A percentile compares a stretch with the other conserved stretches of the same genome.
Evolutionary conservation across 1,140 invertebrate species (phyloP).

Genomic region (Nylanderia fulva): DNA sequence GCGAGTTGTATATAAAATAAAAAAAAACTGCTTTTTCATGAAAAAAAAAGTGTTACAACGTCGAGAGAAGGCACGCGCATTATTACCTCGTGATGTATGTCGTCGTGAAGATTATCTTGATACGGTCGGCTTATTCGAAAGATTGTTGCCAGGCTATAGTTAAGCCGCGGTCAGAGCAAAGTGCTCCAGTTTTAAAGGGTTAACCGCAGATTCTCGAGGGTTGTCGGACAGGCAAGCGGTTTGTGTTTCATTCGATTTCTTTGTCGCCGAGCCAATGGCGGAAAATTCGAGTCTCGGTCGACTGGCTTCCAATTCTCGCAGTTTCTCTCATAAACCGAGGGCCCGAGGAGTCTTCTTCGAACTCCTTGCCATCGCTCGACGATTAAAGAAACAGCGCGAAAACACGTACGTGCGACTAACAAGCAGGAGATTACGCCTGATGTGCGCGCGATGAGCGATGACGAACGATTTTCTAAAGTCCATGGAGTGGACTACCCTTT

Average conservation of each 20-base stretch:
- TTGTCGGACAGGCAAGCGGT: not conserved
- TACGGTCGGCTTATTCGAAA: slow-evolving; percentile 37
- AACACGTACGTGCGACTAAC: slow-evolving; percentile 21
- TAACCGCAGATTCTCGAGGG: slow-evolving; percentile 32
- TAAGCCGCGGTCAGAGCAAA: slow-evolving; percentile 12
- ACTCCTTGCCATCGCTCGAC: slow-evolving; percentile 25
- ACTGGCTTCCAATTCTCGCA: slow-evolving; percentile 48
- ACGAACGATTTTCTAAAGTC: slow-evolving; percentile 33
- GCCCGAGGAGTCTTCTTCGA: slow-evolving; percentile 9
- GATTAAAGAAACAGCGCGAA: slow-evolving; percentile 32
- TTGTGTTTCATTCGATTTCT: not conserved
- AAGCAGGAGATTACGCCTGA: slow-evolving; percentile 3
- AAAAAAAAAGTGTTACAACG: not conserved
- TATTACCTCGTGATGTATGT: slow-evolving; percentile 36
- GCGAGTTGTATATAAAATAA: not conserved
- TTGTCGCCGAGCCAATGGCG: not conserved
- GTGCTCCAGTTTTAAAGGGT: slow-evolving; percentile 54
- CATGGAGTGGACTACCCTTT: slow-evolving; percentile 16
- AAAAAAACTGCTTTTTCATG: not conserved
- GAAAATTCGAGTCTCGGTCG: slow-evolving; percentile 59
- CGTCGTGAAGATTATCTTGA: slow-evolving; percentile 40
- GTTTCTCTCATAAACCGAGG: slow-evolving; percentile 49
- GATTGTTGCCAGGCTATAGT: slow-evolving; percentile 33
- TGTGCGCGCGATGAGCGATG: slow-evolving; percentile 2
- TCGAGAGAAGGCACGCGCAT: slow-evolving; percentile 2